Conservation (phyloP, 2,113 vertebrate species). For the Shinisaurus crocodilurus region DNA sequence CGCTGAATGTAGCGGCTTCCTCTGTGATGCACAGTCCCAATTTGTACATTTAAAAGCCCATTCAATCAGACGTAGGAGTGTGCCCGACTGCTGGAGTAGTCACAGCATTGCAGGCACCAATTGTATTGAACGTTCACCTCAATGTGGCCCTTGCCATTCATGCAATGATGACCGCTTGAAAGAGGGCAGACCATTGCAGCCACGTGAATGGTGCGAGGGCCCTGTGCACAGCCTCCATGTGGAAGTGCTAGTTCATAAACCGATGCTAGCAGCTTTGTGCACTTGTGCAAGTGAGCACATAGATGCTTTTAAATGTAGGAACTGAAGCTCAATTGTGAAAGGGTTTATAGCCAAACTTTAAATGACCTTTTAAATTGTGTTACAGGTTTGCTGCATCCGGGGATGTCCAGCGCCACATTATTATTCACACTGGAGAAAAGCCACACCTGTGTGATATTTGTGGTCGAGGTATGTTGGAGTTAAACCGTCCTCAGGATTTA, state of each 20-base stretch:
- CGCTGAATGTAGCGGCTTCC: not conserved
- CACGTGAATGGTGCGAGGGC: not conserved
- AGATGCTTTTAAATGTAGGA: not conserved
- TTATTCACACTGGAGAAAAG: conserved; percentile 95
- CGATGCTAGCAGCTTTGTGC: not conserved
- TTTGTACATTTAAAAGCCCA: not conserved
- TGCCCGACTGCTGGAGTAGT: not conserved
- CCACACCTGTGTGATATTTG: conserved; percentile 97
- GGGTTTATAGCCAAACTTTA: not conserved
- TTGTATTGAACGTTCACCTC: not conserved
- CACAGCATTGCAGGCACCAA: not conserved
- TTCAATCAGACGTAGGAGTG: not conserved
- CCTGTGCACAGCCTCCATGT: not conserved
- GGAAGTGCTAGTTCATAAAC: not conserved
- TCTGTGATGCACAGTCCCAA: not conserved
- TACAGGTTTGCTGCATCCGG: conserved; percentile 94
- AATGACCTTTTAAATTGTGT: not conserved
- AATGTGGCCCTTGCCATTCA: not conserved
- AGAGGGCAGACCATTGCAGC: not conserved
- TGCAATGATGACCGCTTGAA: not conserved
- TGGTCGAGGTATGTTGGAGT: conserved; percentile 84
- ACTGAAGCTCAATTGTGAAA: not conserved
- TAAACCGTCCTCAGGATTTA: not conserved
- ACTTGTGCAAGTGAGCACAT: too few species aligned
- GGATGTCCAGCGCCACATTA: conserved; percentile 95